A percentile compares a stretch with the other conserved stretches of the same genome.
These are phyloP conservation scores for Rhinella marina DNA, from an alignment of 2,797 vertebrate genomes.

Conservation along the genomic window DNA sequence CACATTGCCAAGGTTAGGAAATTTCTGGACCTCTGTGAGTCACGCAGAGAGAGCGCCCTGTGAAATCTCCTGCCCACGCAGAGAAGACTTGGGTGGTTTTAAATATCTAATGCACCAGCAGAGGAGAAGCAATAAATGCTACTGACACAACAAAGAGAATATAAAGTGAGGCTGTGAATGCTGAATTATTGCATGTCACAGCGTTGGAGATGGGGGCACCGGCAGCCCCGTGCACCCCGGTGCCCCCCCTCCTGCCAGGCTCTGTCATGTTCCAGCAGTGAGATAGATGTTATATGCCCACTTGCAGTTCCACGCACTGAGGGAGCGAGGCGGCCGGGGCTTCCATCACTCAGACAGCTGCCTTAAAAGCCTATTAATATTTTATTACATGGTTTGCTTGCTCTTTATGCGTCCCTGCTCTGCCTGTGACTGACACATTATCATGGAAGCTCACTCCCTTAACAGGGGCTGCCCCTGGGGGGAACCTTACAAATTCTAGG, in stretches of 20 bases:
- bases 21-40: background rate
- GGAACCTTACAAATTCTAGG: slow-evolving; percentile 12
- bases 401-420: slow-evolving; percentile 46
- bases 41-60: slow-evolving; percentile 1
- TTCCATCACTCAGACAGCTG: slow-evolving; percentile 56
- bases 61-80: background rate
- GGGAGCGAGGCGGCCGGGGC: slow-evolving; percentile 1
- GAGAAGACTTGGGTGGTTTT: slow-evolving; percentile 19
- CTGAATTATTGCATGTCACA: slow-evolving; percentile 8
- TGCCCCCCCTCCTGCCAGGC: background rate
- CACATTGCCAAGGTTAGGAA: background rate
- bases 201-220: slow-evolving; percentile 11
- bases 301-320: slow-evolving; percentile 55
- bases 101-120: background rate
- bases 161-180: slow-evolving; percentile 27
- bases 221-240: slow-evolving; percentile 8
- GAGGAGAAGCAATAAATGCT: slow-evolving; percentile 24
- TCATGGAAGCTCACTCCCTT: slow-evolving; percentile 25
- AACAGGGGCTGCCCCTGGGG: slow-evolving; percentile 39
- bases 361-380: slow-evolving; percentile 61
- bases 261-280: slow-evolving; percentile 44
- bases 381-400: slow-evolving; percentile 59
- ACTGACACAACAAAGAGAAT: slow-evolving; percentile 46
- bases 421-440: slow-evolving; percentile 56
- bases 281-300: slow-evolving; percentile 55